Base-by-base conservation (phyloP, 2,797 vertebrate species). In the Cyclopterus lumpus region DNA sequence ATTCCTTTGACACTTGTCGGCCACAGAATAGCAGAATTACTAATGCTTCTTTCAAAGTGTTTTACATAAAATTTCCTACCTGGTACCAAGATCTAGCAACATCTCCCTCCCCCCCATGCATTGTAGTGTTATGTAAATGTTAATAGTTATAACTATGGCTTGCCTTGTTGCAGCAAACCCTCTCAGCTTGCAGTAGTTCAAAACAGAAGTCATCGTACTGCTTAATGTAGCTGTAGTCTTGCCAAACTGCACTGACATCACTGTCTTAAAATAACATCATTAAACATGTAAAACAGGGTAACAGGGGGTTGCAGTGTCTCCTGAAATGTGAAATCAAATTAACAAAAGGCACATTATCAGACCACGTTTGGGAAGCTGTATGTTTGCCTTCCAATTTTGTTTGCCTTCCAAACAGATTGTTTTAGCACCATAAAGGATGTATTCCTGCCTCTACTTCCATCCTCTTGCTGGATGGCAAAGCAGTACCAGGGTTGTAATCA, bases 231-330 rank as follows among this genome's bases (percentile, higher is more conserved):
- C 38, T 40, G 73, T 66, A 53, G 54, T 55, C 53, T 28, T 55
- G 63, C 67, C 51, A 62, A 6, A 60, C 40, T 53, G 66, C 64
- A 28, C 34, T 81, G 80, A 75, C 72, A 73, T 88, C 84, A 84
- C 63, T 51, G 24, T 73, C 84, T 78, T 74, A 88, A 84, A 84
- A 84, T 86, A 82, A 80, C 64, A 79, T 77, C 69, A 86, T 81
- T 67, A 81, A 84, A 77, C 77, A 84, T 88, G 79, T 71, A 86
- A 51, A 73, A 71, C 71, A 36, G 65, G 34, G 36, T 46, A 48
- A 67, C 49, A 51, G 40, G 46, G 46, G 49, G 51, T 69, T 67
- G 54, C 15, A 38, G 54, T 63, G 24, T 65, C 46, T 67, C 42
- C 44, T 65, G 16, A 64, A 75, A 77, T 42, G 55, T 85, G n/a